Evolutionary conservation across 2,888 invertebrate genomes (phyloP), one percentile per base, ranked within the genome.

Genomic region (Hipparchia semele): DNA sequence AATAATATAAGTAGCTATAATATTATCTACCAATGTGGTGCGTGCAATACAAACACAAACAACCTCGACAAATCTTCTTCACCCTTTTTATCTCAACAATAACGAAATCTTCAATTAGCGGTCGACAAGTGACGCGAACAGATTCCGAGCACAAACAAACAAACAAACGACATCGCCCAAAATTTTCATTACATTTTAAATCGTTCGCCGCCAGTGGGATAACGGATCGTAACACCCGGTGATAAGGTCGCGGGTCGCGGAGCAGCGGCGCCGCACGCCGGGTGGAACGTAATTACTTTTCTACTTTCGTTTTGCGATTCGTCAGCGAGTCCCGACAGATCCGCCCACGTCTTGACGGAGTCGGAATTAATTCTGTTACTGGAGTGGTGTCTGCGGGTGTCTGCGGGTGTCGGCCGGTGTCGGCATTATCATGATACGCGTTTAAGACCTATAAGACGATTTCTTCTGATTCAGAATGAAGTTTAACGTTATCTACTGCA

Each of bases 101-200:
- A 62, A 13, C 62, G 6, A n/a, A 62, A 46, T 13, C n/a, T 62
- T 62, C 45, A 45, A 62, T 46, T 46, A 13, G 62, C 62, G 62
- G 62, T 13, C 8, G n/a, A n/a, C 13, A 13, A 45, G 62, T 12
- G 61, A 62, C 62, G 62, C 62, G 46, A 62, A 5, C 62, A 46
- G 59, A 59, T 12, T 33, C 33, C 59, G 39, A 39, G 39, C 59
- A 13, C 62, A 46, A 62, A 62, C 62, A 65, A 65, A 65, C 53
- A 53, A 65, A 65, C 65, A 65, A 65, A 53, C 53, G 10, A 65
- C 51, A 65, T 65, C 53, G 49, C 60, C 46, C 62, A 65, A 65
- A 65, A 65, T 65, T 53, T 53, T 65, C 53, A 65, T 65, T 65
- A 51, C 65, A 33, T 65, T 65, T 33, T 33, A 53, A 53, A 51